Conservation (phyloP, 2,888 invertebrate species). For the Octodonta nipae region DNA sequence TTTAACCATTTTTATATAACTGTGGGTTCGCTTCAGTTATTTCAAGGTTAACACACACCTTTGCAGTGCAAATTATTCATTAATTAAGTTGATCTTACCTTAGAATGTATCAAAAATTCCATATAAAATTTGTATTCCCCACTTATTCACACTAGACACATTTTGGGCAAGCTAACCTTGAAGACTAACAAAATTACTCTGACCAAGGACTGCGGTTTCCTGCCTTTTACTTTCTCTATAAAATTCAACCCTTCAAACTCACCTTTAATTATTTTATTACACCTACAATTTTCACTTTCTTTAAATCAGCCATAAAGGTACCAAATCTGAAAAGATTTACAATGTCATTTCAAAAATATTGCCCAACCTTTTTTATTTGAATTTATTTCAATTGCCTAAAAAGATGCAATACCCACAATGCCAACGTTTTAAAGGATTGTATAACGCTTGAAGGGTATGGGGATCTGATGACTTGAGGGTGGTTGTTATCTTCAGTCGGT, state of each 20-base stretch:
- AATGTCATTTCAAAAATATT: slow-evolving; percentile 3
- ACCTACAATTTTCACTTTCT: slow-evolving; percentile 28
- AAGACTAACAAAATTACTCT: slow-evolving; percentile 22
- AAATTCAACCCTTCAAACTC: slow-evolving; percentile 24
- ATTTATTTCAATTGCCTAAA: slow-evolving; percentile 12
- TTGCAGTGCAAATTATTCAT: no score
- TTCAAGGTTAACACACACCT: no score
- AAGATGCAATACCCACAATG: slow-evolving; percentile 14
- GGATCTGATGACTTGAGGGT: slow-evolving; percentile 3
- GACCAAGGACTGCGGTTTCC: slow-evolving; percentile 34
- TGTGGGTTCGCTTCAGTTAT: no score
- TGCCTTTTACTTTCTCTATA: slow-evolving; percentile 18
- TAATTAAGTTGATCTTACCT: no score
- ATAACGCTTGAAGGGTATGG: no score
- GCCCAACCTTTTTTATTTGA: slow-evolving; percentile 11
- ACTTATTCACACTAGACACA: no score
- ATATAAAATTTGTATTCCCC: no score
- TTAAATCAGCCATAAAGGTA: slow-evolving; percentile 4
- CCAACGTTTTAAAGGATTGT: no score
- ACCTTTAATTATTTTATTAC: slow-evolving; percentile 22
- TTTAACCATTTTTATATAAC: no score
- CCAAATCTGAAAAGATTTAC: neutral
- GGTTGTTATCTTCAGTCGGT: slow-evolving; percentile 7
- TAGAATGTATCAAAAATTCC: no score
- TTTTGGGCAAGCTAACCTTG: slow-evolving; percentile 27